phyloP scores from a whole-genome alignment of 2,888 invertebrate genomes.

The Argyresthia goedartella region DNA sequence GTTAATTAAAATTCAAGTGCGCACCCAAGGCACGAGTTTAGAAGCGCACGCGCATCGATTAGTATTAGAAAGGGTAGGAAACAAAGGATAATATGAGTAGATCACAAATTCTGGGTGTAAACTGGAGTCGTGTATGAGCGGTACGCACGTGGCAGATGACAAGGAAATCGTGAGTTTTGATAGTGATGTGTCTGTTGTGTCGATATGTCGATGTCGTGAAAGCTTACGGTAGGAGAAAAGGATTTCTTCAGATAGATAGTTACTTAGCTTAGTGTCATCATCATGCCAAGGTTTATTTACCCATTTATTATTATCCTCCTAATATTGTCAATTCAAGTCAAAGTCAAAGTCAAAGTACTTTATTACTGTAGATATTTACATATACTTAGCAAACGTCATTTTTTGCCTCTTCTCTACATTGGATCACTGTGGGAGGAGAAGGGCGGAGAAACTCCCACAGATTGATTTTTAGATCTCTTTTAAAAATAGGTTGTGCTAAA shows the following conservation, averaged over 20 bases:
- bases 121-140: constrained; percentile 52
- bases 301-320: neutral
- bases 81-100: constrained; percentile 52
- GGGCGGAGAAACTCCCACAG: no score
- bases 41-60: constrained; percentile 54
- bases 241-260: neutral
- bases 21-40: constrained; percentile 42
- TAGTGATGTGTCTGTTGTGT: constrained; percentile 1
- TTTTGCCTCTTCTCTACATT: no score
- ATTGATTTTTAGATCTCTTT: no score
- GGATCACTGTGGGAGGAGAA: no score
- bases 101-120: constrained; percentile 58
- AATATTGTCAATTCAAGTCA: neutral
- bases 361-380: no score
- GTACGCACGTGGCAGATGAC: constrained; percentile 62
- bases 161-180: constrained; percentile 57
- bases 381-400: no score
- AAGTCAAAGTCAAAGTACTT: neutral
- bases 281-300: neutral
- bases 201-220: neutral
- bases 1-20: constrained; percentile 37
- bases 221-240: neutral
- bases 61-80: constrained; percentile 51
- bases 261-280: neutral
- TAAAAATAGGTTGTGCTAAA: no score